A percentile compares a stretch with the other conserved stretches of the same genome.
These are phyloP conservation scores for Hepsetus odoe DNA, from an alignment of 2,113 vertebrate species.

Conservation along the genomic window DNA sequence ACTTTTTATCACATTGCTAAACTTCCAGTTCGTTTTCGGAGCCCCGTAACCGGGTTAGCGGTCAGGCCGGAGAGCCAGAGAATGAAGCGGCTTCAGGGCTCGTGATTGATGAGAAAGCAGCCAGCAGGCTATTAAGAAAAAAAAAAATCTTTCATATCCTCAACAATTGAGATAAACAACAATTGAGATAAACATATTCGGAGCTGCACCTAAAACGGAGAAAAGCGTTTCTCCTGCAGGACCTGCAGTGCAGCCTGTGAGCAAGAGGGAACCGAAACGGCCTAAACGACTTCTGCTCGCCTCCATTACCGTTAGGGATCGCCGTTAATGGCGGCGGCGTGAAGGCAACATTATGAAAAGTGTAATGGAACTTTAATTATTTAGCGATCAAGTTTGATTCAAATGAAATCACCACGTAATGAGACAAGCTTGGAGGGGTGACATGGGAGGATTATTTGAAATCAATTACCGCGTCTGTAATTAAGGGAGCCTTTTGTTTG, in stretches of 20 bases:
- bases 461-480: conserved; percentile 1
- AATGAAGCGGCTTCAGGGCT: conserved; percentile 77
- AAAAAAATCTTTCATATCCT: conserved; percentile 76
- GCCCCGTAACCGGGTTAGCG: conserved; percentile 88
- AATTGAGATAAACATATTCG: conserved; percentile 83
- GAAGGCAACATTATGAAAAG: conserved; percentile 24
- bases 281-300: conserved; percentile 21
- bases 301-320: conserved; percentile 26
- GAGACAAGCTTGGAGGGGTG: conserved; percentile 20
- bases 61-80: conserved; percentile 81
- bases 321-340: background rate
- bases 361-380: conserved; percentile 40
- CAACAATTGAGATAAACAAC: conserved; percentile 81
- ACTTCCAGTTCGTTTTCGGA: conserved; percentile 92
- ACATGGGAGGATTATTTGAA: conserved; percentile 9
- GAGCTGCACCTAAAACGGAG: conserved; percentile 56
- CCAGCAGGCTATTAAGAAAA: conserved; percentile 79
- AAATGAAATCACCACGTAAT: conserved; percentile 15
- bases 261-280: too few relatives aligned
- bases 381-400: conserved; percentile 22
- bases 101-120: conserved; percentile 89
- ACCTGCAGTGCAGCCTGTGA: too few relatives aligned
- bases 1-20: conserved; percentile 95
- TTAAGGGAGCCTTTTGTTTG: conserved; percentile 1
- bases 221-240: too few relatives aligned